Evolutionary conservation across 2,113 vertebrate genomes (phyloP).

Genomic region (Malurus cyaneus): DNA sequence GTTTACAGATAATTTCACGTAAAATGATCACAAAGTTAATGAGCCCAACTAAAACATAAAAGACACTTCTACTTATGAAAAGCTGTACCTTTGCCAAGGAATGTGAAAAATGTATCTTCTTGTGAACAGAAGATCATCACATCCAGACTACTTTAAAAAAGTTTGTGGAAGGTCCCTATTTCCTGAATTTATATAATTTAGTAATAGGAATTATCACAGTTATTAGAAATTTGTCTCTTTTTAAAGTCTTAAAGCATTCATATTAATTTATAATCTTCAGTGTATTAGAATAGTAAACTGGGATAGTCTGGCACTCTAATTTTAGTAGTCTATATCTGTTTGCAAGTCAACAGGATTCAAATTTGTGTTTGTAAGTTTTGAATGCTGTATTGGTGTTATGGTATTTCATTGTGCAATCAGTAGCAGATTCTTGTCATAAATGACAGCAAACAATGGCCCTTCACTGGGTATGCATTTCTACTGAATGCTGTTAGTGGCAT

Average conservation of each 20-base stretch:
- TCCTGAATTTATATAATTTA: neutral
- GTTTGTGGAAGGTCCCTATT: neutral
- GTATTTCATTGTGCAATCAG: neutral
- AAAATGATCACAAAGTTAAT: rapidly evolving
- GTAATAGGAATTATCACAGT: neutral
- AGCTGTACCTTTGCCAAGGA: neutral
- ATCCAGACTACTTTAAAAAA: neutral
- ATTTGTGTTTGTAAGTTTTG: neutral
- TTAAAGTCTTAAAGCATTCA: neutral
- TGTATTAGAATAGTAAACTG: neutral
- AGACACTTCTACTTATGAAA: neutral
- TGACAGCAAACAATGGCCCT: neutral
- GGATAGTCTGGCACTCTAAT: neutral
- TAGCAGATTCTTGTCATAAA: neutral
- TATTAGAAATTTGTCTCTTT: neutral
- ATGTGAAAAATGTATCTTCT: neutral
- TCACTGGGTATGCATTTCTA: neutral
- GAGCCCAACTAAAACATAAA: neutral
- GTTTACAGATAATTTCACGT: neutral
- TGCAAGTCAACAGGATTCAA: neutral
- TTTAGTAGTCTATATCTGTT: neutral
- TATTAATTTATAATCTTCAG: neutral
- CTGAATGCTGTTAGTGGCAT: neutral
- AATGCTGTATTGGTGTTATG: neutral
- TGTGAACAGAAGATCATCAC: neutral